A percentile compares a stretch with the other conserved stretches of the same genome.
Evolutionary conservation across 2,797 vertebrate species (phyloP).

Genomic region (Prunella strophiata): DNA sequence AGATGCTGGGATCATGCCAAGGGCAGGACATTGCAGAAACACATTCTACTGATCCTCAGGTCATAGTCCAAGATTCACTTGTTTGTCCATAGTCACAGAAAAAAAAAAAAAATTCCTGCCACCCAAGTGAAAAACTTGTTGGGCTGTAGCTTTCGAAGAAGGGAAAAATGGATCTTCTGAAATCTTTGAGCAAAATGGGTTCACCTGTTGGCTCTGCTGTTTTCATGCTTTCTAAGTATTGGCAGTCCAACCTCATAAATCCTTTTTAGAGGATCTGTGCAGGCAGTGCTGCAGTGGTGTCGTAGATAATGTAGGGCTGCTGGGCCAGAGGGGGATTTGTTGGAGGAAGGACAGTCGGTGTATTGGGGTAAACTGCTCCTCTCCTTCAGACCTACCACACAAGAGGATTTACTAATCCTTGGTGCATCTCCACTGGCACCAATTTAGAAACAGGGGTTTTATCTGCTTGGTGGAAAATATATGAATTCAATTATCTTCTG

Average conservation of each 20-base stretch:
- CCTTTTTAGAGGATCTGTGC: neutral
- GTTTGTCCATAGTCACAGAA: neutral
- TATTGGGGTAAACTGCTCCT: neutral
- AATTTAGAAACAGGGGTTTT: neutral
- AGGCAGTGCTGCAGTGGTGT: neutral
- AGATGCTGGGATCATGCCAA: neutral
- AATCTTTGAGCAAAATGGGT: neutral
- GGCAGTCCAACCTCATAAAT: neutral
- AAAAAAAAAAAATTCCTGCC: neutral
- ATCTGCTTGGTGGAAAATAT: neutral
- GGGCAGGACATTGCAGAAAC: neutral
- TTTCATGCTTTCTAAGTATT: neutral
- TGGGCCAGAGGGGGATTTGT: neutral
- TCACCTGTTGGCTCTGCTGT: conserved; percentile 53
- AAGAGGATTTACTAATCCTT: neutral
- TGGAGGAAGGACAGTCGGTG: neutral
- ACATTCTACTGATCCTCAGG: neutral
- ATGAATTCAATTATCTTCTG: neutral
- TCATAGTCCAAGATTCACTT: neutral
- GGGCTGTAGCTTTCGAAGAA: neutral
- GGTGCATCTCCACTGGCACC: neutral
- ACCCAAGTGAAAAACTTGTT: neutral
- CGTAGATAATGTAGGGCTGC: neutral
- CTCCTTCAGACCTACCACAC: neutral
- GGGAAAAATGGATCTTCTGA: neutral